phyloP scores from a whole-genome alignment of 1,140 invertebrate genomes.

The Latrodectus geometricus region DNA sequence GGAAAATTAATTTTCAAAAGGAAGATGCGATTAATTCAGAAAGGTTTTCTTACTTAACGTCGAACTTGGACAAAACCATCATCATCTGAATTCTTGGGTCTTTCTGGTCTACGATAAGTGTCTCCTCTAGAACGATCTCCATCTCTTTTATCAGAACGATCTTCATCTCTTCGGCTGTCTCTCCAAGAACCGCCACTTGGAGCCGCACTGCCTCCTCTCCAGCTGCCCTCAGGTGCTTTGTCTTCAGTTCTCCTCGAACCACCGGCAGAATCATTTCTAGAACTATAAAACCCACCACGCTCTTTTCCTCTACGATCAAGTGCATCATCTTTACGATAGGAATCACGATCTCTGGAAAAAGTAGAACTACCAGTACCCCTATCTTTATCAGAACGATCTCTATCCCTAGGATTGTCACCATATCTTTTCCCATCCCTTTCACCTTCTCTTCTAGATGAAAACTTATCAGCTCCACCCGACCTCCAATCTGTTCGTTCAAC shows the following conservation, averaged over 20 bases:
- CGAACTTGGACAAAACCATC: constrained; percentile 41
- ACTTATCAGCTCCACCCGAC: background rate
- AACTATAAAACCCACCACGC: background rate
- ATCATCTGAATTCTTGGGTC: constrained; percentile 9
- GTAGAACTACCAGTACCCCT: background rate
- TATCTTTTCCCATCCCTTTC: constrained; percentile 30
- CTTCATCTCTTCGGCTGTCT: background rate
- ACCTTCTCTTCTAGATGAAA: constrained; percentile 3
- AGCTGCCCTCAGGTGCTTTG: background rate
- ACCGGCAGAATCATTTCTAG: background rate
- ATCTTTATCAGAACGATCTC: background rate
- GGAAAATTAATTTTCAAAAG: no score
- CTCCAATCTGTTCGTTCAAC: background rate
- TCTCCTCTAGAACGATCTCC: constrained; percentile 5
- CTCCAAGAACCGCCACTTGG: background rate
- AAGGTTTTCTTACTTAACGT: constrained; percentile 12
- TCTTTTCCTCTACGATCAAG: constrained; percentile 22
- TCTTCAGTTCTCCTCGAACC: background rate
- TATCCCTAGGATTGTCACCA: background rate
- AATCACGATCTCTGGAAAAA: background rate
- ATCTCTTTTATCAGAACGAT: background rate
- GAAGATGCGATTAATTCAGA: no score
- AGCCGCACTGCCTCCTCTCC: background rate
- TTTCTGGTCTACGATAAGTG: background rate
- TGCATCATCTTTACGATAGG: background rate